Evolutionary conservation across 2,888 invertebrate species (phyloP), one percentile per base, ranked within the genome.

Genomic region (Cerastis leucographa): DNA sequence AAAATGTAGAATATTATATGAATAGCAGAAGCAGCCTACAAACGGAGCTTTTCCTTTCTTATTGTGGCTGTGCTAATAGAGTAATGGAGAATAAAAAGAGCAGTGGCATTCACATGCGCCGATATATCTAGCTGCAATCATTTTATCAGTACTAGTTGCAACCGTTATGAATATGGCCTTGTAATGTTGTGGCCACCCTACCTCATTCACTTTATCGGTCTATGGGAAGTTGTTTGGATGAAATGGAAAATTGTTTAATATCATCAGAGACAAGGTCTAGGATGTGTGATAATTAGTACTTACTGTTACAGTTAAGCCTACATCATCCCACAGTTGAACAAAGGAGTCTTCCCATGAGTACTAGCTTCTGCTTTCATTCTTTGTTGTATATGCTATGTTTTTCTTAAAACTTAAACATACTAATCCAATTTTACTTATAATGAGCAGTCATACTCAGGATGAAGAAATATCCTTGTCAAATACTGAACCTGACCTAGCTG

Each of bases 81-180:
- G 35, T 59, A 59, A 29, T 25, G 49, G 8, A 73, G n/a, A 35
- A 35, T n/a, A n/a, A 17, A 67, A 29, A 42, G 14, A 54, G 8
- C 40, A 29, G 12, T 46, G 51, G n/a, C 29, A 49, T 49, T 49
- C 42, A 42, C 25, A 49, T 22, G 22, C 6, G 1, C 46, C 29
- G 1, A 46, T 62, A 25, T 42, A 46, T n/a, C 46, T 64, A 44
- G 35, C 51, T 66, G 76, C 59, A 82, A 82, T 61, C 61, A 40
- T 76, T 46, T 54, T 66, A 78, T 76, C 35, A 66, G 29, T 61
- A 51, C 44, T 65, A 1, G 9, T 54, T 64, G 67, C 54, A 56
- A 22, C 42, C 65, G 35, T 59, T 83, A 78, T 77, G 35, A 83
- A 77, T 78, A 54, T n/a, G 51, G 40, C 84, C 84, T 80, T 83